These are phyloP conservation scores for Synchiropus splendidus DNA, from an alignment of 2,113 vertebrate genomes.

Conservation along the genomic window DNA sequence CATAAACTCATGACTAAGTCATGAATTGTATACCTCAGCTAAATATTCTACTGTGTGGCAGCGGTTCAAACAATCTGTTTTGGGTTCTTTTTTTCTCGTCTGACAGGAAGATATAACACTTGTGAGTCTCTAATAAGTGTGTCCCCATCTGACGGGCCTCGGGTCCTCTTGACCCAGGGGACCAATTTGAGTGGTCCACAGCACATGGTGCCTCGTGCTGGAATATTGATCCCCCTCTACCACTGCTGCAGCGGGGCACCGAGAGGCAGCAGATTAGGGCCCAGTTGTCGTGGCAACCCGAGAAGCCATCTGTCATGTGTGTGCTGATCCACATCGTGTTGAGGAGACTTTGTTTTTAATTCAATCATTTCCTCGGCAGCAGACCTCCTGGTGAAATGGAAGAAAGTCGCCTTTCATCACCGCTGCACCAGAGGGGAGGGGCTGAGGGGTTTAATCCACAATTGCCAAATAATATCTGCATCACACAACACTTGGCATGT, in stretches of 20 bases:
- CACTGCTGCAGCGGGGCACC: slow-evolving; percentile 18
- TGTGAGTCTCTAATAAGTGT: slow-evolving; percentile 56
- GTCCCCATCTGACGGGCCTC: slow-evolving; percentile 60
- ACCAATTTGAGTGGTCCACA: slow-evolving; percentile 74
- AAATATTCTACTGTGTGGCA: slow-evolving; percentile 10
- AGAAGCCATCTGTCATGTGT: slow-evolving; percentile 62
- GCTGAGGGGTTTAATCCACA: not conserved
- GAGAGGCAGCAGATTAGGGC: slow-evolving; percentile 40
- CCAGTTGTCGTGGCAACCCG: slow-evolving; percentile 68
- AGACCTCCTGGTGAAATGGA: slow-evolving; percentile 17
- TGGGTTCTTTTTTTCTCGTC: slow-evolving; percentile 39
- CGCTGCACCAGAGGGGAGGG: not conserved
- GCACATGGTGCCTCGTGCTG: slow-evolving; percentile 53
- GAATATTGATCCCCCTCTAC: slow-evolving; percentile 33
- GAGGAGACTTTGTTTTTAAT: slow-evolving; percentile 51
- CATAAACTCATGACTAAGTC: not conserved
- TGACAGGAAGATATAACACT: slow-evolving; percentile 60
- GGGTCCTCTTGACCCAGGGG: slow-evolving; percentile 64
- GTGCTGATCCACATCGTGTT: slow-evolving; percentile 57
- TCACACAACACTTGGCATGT: not conserved
- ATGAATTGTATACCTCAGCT: not conserved
- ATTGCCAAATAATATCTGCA: no score
- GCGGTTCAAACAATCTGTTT: slow-evolving; percentile 18
- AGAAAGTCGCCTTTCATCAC: not conserved
- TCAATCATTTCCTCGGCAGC: slow-evolving; percentile 37